Conservation (phyloP, 2,888 invertebrate genomes). For the Standfussiana lucernea region DNA sequence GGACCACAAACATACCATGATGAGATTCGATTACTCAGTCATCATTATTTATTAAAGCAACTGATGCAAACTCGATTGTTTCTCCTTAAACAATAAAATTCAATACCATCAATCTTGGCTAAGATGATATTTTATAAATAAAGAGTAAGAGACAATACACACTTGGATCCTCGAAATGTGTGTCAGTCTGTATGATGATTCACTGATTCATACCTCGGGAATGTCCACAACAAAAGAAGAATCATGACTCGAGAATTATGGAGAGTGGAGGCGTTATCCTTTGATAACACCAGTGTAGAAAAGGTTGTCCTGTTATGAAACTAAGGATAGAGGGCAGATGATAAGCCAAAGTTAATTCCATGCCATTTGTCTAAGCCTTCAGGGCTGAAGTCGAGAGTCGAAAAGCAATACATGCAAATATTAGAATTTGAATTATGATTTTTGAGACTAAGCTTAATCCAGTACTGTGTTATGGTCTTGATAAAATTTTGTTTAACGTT, state of each 20-base stretch:
- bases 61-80: conserved; percentile 44
- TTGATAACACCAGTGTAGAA: background rate
- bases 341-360: no score
- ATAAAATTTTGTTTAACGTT: background rate
- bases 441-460: background rate
- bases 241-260: background rate
- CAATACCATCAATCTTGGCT: conserved; percentile 47
- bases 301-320: background rate
- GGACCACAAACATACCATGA: background rate
- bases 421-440: background rate
- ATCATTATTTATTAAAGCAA: conserved; percentile 23
- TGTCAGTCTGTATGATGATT: conserved; percentile 26
- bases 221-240: conserved; percentile 5
- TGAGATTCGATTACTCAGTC: conserved; percentile 13
- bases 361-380: background rate
- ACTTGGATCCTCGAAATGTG: conserved; percentile 32
- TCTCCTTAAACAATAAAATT: conserved; percentile 46
- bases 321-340: no score
- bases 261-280: no score
- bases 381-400: background rate
- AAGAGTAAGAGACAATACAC: conserved; percentile 18
- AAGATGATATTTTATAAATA: conserved; percentile 56
- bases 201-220: conserved; percentile 23
- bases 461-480: background rate
- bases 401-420: background rate